Base-by-base conservation (phyloP, 2,797 vertebrate genomes). In the Echiichthys vipera region DNA sequence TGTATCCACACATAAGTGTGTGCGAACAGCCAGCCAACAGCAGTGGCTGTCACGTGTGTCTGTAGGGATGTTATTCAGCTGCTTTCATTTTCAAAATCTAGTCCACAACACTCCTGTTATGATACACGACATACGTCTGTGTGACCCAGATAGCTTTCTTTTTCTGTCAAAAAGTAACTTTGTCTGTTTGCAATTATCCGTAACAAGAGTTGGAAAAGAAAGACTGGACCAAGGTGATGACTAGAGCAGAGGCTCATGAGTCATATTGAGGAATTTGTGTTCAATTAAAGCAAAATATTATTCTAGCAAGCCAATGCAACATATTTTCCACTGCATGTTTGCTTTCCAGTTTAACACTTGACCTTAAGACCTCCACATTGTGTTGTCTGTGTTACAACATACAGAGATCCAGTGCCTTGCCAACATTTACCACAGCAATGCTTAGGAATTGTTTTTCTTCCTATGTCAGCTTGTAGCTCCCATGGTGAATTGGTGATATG, bases 181-280 rank as follows among this genome's bases (percentile, higher is more conserved):
- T 89, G 85, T 74, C 91, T 92, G 91, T 88, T 91, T 87, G 76
- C 81, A 91, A 91, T 92, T 90, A 92, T 88, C 77, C 74, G 74
- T 49, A 83, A 85, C 65, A 53, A 85, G 80, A 89, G 76, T 78
- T 65, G 47, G 72, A 40, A 74, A 79, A 66, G 37, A 67, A 71
- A 75, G 59, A 75, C 32, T 46, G 65, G 80, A 82, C 45, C 54
- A 73, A 89, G 79, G 85, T 86, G 86, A 85, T 50, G 80, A 84
- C 87, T 76, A 14, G 42, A 81, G 67, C 65, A 37, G 64, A 71
- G 77, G 45, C 75, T 51, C 50, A 45, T 89, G 90, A 92, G 71
- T 91, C 90, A 88, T 81, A 45, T 62, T 77, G 53, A 74, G 80
- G 88, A 88, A 86, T 87, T 81, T 82, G 64, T 80, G 70, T 89